Percentiles rank a stretch among this genome's conserved stretches.
phyloP scores from a whole-genome alignment of 2,888 invertebrate genomes.

The Stictocephala bisonia region DNA sequence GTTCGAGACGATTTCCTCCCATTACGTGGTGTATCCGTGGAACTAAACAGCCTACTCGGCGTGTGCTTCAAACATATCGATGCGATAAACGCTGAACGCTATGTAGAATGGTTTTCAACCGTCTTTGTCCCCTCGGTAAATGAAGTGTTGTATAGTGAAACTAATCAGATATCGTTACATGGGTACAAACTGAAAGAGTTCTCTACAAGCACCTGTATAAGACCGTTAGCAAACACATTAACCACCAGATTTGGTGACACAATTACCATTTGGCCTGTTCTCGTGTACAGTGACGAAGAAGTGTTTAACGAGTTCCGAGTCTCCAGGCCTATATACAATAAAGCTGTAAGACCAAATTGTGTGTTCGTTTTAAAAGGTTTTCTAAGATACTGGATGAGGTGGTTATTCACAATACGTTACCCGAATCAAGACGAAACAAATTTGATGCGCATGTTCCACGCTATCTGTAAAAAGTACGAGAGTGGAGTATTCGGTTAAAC shows the following conservation, averaged over 20 bases:
- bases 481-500: too few relatives aligned
- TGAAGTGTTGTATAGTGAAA: neutral
- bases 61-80: neutral
- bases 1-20: neutral
- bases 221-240: neutral
- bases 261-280: neutral
- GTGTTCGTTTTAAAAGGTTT: neutral
- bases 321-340: neutral
- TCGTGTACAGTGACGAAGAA: neutral
- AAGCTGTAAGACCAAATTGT: neutral
- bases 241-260: neutral
- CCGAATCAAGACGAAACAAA: too few relatives aligned
- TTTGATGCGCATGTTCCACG: too few relatives aligned
- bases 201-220: neutral
- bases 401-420: too few relatives aligned
- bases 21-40: neutral
- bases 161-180: neutral
- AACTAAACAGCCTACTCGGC: neutral
- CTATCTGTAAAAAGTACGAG: too few relatives aligned
- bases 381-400: too few relatives aligned
- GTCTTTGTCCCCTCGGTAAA: neutral
- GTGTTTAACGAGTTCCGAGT: neutral
- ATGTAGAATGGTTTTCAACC: neutral
- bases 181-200: neutral
- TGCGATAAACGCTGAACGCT: neutral